Evolutionary conservation across 1,140 invertebrate species (phyloP), one percentile per base, ranked within the genome.

Genomic region (Diplogasteroides magnus): DNA sequence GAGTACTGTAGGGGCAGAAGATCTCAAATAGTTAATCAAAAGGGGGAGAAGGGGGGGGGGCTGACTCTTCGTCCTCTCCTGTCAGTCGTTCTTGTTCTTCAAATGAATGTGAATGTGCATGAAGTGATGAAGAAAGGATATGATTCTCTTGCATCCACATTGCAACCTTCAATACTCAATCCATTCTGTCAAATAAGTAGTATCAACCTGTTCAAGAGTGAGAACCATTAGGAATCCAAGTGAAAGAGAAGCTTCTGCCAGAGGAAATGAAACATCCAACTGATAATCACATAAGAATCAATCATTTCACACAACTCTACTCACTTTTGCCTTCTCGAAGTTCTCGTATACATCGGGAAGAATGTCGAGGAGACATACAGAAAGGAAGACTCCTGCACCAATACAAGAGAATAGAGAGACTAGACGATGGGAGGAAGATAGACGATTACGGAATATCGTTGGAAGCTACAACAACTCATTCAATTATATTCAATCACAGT

Each of bases 221-320:
- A 82, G 59, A 19, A 82, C 80, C 25, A 82, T 31, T 15, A 82
- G 55, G 31, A 82, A 83, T 3, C 80, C 80, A 57, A 64, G 29
- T 0, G 71, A 63, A 48, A 83, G 75, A 37, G 68, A 76, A 25
- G 82, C 77, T 37, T 79, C 76, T 2, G 78, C 65, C 13, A 81
- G n/a, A n/a, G 79, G 79, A 37, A 80, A 80, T 11, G 76, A 58
- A 0, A 63, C 57, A 2, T 75, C 37, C 19, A 69, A 2, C 23
- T 71, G 29, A 64, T 26, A n/a, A 66, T 57, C 26, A n/a, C 23
- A 26, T 23, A 1, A 63, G 23, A 67, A 64, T n/a, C n/a, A n/a
- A n/a, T n/a, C 26, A 68, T 27, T 48, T 68, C 25, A 15, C 2
- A 26, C 3, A 19, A 28, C 1, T 62, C 19, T 62, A 28, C 29